Evolutionary conservation across 2,888 invertebrate species (phyloP), one percentile per base, ranked within the genome.

Genomic region (Metopia argyrocephala): DNA sequence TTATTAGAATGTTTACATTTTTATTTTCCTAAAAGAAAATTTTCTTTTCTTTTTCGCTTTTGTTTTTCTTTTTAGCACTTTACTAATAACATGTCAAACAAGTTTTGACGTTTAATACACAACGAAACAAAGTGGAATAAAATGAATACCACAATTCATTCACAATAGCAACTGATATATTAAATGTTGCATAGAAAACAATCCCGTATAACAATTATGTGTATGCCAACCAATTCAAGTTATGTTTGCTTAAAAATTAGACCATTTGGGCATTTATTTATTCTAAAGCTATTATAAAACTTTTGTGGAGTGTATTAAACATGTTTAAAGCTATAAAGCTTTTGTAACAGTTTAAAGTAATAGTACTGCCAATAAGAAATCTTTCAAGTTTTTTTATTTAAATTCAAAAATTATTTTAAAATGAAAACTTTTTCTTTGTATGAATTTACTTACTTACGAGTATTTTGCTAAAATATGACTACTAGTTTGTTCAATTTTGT

Each of bases 11-110:
- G 66, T 38, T 57, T 45, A 50, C 59, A 66, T 75, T 66, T 75
- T 59, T 20, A 1, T 5, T 15, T 15, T 4, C 12, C 2, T 2
- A 7, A 5, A 2, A 7, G 46, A 65, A 66, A 66, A 31, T 15
- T 5, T 46, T 45, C 18, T 6, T 50, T 46, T 25, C 9, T 62
- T 25, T 50, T 50, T 74, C 45, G 4, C 23, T 46, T 31, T 64
- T 45, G 46, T 1, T 61, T 28, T 59, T 50, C 61, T 61, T 62
- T 20, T 74, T 31, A 38, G 38, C 15, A n/a, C 38, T 9, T 15
- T 20, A n/a, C n/a, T n/a, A 56, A 48, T 56, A 73, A 64, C 12
- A 74, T 75, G 75, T 52, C 75, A 75, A 66, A 45, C n/a, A 0
- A 12, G n/a, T 45, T n/a, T n/a, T 75, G 75, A 66, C 75, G 23